Conservation (phyloP, 2,113 vertebrate genomes). For the Actenoides lindsayi region DNA sequence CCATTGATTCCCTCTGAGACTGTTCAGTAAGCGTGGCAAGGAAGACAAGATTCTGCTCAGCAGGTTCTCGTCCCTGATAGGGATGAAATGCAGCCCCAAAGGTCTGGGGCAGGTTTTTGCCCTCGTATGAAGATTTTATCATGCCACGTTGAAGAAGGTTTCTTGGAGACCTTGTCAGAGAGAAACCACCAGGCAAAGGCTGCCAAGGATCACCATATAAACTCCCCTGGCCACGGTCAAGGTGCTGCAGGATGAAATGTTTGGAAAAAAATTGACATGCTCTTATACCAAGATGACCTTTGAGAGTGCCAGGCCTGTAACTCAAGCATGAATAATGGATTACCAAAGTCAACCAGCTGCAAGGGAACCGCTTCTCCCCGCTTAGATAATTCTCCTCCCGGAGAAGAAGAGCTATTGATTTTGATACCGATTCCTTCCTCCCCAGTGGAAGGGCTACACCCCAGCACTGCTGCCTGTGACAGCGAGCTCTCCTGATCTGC, state of each 20-base stretch:
- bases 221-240: not conserved
- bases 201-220: not conserved
- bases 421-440: constrained; percentile 51
- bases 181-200: not conserved
- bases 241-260: not conserved
- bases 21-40: not conserved
- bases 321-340: constrained; percentile 54
- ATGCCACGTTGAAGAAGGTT: not conserved
- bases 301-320: constrained; percentile 12
- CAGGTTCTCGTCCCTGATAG: not conserved
- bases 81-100: not conserved
- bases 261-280: not conserved
- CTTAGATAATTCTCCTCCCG: constrained; percentile 19
- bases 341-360: constrained; percentile 48
- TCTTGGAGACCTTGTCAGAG: not conserved
- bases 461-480: not conserved
- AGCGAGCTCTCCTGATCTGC: not conserved
- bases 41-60: not conserved
- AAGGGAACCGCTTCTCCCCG: constrained; percentile 49
- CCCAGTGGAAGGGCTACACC: not conserved
- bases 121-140: not conserved
- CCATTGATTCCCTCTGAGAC: not conserved
- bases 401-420: constrained; percentile 64
- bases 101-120: not conserved
- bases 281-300: not conserved